phyloP scores from a whole-genome alignment of 2,113 vertebrate genomes.

The Thoracochromis brauschi region DNA sequence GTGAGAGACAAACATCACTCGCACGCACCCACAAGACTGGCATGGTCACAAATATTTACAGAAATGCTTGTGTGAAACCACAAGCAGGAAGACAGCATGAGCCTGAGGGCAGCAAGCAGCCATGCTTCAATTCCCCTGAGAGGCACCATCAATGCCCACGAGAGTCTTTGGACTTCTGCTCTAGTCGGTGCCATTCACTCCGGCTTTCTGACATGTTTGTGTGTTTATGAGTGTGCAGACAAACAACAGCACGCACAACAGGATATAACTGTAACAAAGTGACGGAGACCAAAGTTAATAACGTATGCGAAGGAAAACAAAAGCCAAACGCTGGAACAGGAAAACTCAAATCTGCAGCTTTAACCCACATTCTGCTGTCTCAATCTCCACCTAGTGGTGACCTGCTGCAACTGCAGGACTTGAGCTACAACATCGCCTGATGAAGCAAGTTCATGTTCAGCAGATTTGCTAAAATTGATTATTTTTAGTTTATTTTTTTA shows the following conservation, averaged over 20 bases:
- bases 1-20: background rate
- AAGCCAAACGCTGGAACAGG: background rate
- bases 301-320: background rate
- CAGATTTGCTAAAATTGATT: background rate
- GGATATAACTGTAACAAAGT: background rate
- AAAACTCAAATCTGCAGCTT: background rate
- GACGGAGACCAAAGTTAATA: background rate
- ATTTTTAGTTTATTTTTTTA: background rate
- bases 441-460: background rate
- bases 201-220: background rate
- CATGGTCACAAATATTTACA: background rate
- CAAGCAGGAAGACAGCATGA: background rate
- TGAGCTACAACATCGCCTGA: fast-evolving
- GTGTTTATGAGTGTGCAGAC: background rate
- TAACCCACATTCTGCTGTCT: slow-evolving; percentile 34
- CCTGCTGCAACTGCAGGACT: slow-evolving; percentile 7
- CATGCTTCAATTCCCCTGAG: slow-evolving; percentile 33
- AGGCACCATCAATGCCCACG: slow-evolving; percentile 16
- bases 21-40: background rate
- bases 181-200: background rate
- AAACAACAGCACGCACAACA: background rate
- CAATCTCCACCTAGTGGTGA: slow-evolving; percentile 59
- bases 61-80: background rate
- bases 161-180: slow-evolving; percentile 13
- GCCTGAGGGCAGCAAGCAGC: background rate